These are phyloP conservation scores for Gallinago solitaria DNA, from an alignment of 2,797 vertebrate genomes.

Conservation along the genomic window DNA sequence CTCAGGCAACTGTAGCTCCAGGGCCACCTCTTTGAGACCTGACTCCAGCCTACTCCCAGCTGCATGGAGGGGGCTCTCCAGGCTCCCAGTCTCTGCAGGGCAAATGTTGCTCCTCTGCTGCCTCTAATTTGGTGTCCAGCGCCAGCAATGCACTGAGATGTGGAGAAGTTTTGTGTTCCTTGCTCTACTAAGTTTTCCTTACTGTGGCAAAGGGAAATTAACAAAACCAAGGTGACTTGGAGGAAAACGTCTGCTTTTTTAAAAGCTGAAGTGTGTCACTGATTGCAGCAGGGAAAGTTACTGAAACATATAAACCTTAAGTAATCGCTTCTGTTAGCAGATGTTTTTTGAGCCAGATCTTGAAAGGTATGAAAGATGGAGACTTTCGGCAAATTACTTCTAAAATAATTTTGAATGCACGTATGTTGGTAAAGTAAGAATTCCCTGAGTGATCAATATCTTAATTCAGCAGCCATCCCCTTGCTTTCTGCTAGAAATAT, in stretches of 20 bases:
- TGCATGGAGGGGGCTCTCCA: neutral
- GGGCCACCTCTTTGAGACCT: neutral
- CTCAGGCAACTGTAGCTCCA: neutral
- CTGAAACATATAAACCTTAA: neutral
- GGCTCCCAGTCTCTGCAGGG: neutral
- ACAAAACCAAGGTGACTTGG: neutral
- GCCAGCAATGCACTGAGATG: neutral
- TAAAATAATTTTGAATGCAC: neutral
- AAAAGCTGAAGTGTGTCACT: neutral
- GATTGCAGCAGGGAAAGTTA: neutral
- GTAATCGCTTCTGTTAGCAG: neutral
- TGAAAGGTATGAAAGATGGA: neutral
- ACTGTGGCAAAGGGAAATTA: neutral
- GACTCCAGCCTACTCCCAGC: neutral
- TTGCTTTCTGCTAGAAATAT: neutral
- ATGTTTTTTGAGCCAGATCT: neutral
- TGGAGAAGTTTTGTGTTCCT: neutral
- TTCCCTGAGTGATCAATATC: neutral
- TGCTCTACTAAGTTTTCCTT: neutral
- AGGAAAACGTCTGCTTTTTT: neutral
- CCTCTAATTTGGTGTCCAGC: neutral
- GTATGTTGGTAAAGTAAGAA: neutral
- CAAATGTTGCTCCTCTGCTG: neutral
- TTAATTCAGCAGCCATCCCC: neutral
- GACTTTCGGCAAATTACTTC: neutral